Conservation (phyloP, 2,888 invertebrate genomes). For the Chrysomela aeneicollis region DNA sequence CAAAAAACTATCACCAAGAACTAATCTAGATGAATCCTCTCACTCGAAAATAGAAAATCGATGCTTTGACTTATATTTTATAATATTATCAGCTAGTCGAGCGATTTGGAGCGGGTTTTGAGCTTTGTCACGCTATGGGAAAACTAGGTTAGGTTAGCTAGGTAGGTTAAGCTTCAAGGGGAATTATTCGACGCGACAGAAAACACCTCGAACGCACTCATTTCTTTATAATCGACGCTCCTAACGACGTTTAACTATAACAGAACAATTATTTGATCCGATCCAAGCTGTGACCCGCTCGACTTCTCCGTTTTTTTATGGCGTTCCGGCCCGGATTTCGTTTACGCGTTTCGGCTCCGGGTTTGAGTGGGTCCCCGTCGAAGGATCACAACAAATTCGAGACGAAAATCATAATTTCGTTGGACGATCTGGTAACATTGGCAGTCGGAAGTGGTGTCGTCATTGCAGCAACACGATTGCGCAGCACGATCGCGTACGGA, state of each 20-base stretch:
- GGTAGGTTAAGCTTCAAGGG: no score
- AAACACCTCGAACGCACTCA: conserved; percentile 28
- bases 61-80: conserved; percentile 22
- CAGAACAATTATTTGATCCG: conserved; percentile 18
- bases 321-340: conserved; percentile 15
- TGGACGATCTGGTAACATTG: conserved; percentile 47
- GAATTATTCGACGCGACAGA: no score
- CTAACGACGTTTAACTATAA: not conserved
- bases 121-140: conserved; percentile 45
- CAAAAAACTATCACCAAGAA: conserved; percentile 32
- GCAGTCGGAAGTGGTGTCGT: conserved; percentile 49
- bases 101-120: conserved; percentile 27
- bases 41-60: conserved; percentile 13
- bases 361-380: conserved; percentile 17
- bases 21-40: conserved; percentile 33
- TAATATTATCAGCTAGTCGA: conserved; percentile 26
- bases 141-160: conserved; percentile 35
- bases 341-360: conserved; percentile 36
- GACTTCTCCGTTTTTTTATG: conserved; percentile 1
- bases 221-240: conserved; percentile 13
- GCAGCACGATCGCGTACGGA: conserved; percentile 39
- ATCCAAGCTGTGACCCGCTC: conserved; percentile 26
- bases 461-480: conserved; percentile 51
- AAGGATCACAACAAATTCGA: conserved; percentile 46
- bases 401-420: conserved; percentile 39